Evolutionary conservation across 2,113 vertebrate genomes (phyloP).

Genomic region (Hippocampus zosterae): DNA sequence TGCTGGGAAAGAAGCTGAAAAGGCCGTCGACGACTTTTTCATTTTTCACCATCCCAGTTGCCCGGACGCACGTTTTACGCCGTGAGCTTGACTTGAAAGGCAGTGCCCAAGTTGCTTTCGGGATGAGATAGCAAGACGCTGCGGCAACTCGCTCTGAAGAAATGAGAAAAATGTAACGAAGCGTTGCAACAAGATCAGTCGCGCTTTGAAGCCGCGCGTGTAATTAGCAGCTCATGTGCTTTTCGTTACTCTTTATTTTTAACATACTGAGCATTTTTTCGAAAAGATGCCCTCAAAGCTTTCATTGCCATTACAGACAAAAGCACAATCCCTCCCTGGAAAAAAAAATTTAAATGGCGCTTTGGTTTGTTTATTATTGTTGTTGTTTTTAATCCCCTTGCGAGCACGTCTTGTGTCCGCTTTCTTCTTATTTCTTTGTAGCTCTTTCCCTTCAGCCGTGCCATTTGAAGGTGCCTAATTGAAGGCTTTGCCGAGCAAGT

Average conservation of each 20-base stretch:
- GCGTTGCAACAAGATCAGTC: constrained; percentile 18
- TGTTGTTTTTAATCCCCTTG: constrained; percentile 20
- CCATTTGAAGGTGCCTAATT: constrained; percentile 62
- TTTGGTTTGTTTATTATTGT: constrained; percentile 20
- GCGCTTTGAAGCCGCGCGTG: constrained; percentile 26
- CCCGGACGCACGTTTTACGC: constrained; percentile 18
- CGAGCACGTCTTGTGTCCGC: constrained; percentile 11
- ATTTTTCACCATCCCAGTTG: not conserved
- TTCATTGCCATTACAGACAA: constrained; percentile 17
- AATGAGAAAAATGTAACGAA: constrained; percentile 17
- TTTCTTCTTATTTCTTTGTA: constrained; percentile 35
- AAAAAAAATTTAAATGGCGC: constrained; percentile 26
- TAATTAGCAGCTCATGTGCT: constrained; percentile 27
- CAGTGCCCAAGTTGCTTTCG: constrained; percentile 26
- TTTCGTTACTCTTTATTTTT: constrained; percentile 23
- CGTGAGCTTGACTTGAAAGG: constrained; percentile 30
- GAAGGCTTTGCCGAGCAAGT: constrained; percentile 65
- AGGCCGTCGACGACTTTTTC: constrained; percentile 3
- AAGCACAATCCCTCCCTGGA: constrained; percentile 4
- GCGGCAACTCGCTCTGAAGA: constrained; percentile 18
- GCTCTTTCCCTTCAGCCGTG: constrained; percentile 30
- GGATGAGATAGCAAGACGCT: constrained; percentile 15
- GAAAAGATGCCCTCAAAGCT: constrained; percentile 27
- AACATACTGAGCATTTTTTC: constrained; percentile 16
- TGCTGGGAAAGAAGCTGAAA: constrained; percentile 10